phyloP scores from a whole-genome alignment of 2,113 vertebrate species.

The Natator depressus region DNA sequence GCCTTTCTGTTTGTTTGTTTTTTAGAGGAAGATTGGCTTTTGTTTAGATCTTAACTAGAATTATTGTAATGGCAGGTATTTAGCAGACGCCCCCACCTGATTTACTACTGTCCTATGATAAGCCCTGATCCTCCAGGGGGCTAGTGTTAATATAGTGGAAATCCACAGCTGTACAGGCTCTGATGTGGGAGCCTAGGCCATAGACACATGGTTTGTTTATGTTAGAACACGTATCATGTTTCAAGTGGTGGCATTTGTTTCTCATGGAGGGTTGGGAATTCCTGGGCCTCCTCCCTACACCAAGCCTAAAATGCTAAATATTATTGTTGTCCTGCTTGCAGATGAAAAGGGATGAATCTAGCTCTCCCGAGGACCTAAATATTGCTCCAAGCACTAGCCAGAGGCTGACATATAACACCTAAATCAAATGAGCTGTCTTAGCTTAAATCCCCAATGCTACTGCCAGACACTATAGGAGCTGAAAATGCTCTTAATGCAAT shows the following conservation, averaged over 20 bases:
- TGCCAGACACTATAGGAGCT: too few relatives aligned
- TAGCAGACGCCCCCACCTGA: background rate
- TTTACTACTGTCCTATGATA: background rate
- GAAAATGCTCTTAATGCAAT: background rate
- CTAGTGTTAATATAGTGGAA: background rate
- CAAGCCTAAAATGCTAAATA: background rate
- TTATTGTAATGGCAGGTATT: background rate
- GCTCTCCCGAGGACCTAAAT: background rate
- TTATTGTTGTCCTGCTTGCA: background rate
- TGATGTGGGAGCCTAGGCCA: background rate
- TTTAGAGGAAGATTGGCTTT: background rate
- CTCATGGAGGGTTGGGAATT: background rate
- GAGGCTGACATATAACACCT: background rate
- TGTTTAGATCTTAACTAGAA: background rate
- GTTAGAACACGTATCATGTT: background rate
- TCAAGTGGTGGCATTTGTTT: background rate
- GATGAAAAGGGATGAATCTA: background rate
- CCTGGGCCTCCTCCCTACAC: background rate
- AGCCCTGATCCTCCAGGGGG: background rate
- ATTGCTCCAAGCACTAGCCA: background rate
- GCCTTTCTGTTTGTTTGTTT: background rate
- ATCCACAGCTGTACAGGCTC: background rate
- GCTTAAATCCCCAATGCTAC: background rate
- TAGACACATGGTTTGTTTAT: background rate
- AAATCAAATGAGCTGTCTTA: background rate